phyloP scores from a whole-genome alignment of 2,888 invertebrate species.

The Leucophenga montana region DNA sequence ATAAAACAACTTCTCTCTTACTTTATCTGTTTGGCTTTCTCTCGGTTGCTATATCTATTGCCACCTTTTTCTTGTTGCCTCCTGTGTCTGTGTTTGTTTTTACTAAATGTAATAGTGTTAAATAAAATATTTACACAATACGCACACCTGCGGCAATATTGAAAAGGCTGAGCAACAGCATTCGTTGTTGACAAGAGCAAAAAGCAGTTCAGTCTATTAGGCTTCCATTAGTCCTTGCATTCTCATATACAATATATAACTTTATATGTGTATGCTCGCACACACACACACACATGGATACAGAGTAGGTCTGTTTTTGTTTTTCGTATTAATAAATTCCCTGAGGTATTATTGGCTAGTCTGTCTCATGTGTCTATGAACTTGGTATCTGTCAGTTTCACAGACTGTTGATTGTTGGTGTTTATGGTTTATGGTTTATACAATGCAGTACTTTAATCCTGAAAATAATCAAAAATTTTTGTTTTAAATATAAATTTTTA shows the following conservation, averaged over 20 bases:
- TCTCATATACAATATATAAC: background rate
- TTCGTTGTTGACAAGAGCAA: no score
- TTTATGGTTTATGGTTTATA: no score
- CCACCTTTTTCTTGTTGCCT: background rate
- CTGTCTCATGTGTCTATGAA: background rate
- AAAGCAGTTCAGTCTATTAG: no score
- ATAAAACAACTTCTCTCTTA: background rate
- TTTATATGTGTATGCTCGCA: no score
- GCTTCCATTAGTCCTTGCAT: background rate
- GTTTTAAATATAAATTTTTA: no score
- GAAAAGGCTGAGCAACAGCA: background rate
- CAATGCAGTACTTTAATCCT: no score
- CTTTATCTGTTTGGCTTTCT: background rate
- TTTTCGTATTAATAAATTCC: conserved; percentile 13
- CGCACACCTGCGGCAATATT: conserved; percentile 43
- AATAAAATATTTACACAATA: conserved; percentile 63
- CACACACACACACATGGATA: no score
- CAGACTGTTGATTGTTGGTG: no score
- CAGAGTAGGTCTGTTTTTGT: background rate
- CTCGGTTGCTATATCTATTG: conserved; percentile 2
- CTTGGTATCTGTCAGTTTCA: no score
- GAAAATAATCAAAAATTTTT: no score
- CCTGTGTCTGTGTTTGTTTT: conserved; percentile 17
- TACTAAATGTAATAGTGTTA: conserved; percentile 59
- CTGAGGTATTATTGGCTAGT: background rate